A percentile compares a stretch with the other conserved stretches of the same genome.
Evolutionary conservation across 1,140 invertebrate species (phyloP).

Genomic region (Macrobrachium rosenbergii): DNA sequence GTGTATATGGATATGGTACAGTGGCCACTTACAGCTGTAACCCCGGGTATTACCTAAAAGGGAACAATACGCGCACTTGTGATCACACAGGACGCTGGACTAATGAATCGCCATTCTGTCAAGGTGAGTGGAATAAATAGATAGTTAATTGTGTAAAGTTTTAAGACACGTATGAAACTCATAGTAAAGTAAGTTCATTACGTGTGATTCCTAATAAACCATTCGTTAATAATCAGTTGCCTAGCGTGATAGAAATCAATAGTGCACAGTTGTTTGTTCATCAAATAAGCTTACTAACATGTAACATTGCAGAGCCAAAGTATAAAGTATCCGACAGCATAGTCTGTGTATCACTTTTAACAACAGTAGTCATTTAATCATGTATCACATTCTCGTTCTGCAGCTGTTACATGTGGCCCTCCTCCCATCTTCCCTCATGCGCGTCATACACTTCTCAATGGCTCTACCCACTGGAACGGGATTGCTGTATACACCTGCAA

Average conservation of each 20-base stretch:
- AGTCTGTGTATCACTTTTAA: too few species aligned
- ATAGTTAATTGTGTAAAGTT: not conserved
- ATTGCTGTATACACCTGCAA: constrained; percentile 66
- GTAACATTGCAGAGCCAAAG: too few species aligned
- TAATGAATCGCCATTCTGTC: constrained; percentile 54
- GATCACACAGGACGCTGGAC: constrained; percentile 63
- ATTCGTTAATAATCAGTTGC: too few species aligned
- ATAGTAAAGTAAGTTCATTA: too few species aligned
- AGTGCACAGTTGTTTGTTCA: too few species aligned
- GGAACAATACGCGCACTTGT: constrained; percentile 51
- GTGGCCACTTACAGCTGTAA: constrained; percentile 67
- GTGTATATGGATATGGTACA: constrained; percentile 65
- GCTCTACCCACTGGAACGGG: constrained; percentile 59
- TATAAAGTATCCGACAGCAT: too few species aligned
- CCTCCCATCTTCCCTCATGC: constrained; percentile 60
- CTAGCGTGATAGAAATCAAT: too few species aligned
- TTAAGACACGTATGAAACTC: not conserved
- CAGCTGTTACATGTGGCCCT: constrained; percentile 65
- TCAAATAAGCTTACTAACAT: too few species aligned
- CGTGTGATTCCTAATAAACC: too few species aligned
- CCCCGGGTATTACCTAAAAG: constrained; percentile 66
- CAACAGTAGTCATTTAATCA: too few species aligned
- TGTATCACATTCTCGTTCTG: not conserved
- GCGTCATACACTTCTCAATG: constrained; percentile 65
- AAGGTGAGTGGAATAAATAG: constrained; percentile 33